phyloP scores from a whole-genome alignment of 23 tunicate species.

The Ascidia mentula region DNA sequence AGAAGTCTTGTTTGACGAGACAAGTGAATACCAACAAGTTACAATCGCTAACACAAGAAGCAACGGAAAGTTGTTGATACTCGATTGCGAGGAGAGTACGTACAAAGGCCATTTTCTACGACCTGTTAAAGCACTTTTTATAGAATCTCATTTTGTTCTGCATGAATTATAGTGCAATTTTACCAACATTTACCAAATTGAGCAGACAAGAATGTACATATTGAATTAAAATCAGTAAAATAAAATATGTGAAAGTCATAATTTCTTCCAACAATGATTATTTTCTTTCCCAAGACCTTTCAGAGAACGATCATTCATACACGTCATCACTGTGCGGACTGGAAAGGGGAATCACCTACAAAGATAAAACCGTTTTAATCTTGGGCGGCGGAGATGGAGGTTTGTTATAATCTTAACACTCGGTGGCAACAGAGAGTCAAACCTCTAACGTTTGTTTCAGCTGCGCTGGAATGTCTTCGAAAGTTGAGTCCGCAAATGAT shows the following conservation, averaged over 20 bases:
- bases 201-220: too few relatives aligned
- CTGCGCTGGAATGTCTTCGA: conserved; percentile 7
- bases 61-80: neutral
- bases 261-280: too few relatives aligned
- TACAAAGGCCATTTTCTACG: too few relatives aligned
- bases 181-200: too few relatives aligned
- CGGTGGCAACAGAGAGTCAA: too few relatives aligned
- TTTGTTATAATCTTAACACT: too few relatives aligned
- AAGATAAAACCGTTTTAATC: conserved; percentile 35
- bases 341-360: neutral
- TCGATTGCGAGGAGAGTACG: conserved; percentile 5
- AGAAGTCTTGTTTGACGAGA: neutral
- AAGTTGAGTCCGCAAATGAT: conserved; percentile 13
- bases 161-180: too few relatives aligned
- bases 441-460: too few relatives aligned
- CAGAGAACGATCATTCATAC: conserved; percentile 15
- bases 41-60: neutral
- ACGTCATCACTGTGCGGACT: conserved; percentile 6
- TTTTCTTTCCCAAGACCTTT: neutral
- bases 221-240: too few relatives aligned
- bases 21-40: conserved; percentile 2
- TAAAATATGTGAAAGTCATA: too few relatives aligned
- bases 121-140: neutral
- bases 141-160: too few relatives aligned
- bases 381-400: conserved; percentile 61